These are phyloP conservation scores for Asbolus verrucosus DNA, from an alignment of 1,140 invertebrate genomes.

Conservation along the genomic window DNA sequence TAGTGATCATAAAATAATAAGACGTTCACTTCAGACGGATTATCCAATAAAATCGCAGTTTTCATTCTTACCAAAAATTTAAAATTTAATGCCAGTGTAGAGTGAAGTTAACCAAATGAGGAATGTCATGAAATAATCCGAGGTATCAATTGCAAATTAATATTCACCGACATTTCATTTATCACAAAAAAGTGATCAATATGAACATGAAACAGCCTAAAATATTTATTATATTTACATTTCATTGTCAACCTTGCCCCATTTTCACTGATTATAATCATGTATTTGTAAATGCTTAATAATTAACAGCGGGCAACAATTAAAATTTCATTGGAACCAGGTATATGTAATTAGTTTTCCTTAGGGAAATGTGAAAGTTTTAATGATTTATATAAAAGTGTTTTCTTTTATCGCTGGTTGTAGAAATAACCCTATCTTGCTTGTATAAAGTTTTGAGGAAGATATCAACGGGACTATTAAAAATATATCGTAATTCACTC, in stretches of 20 bases:
- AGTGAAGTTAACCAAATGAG: not conserved
- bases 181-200: constrained; percentile 32
- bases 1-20: too few species aligned
- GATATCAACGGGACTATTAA: constrained; percentile 12
- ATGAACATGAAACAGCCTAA: constrained; percentile 4
- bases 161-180: constrained; percentile 24
- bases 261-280: constrained; percentile 27
- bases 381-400: not conserved
- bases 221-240: constrained; percentile 40
- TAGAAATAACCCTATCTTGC: constrained; percentile 19
- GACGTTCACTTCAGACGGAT: too few species aligned
- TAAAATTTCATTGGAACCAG: constrained; percentile 11
- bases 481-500: constrained; percentile 21
- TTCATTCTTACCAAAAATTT: too few species aligned
- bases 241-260: constrained; percentile 29
- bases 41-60: too few species aligned
- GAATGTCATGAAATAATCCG: constrained; percentile 15
- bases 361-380: constrained; percentile 10
- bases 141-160: constrained; percentile 24
- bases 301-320: constrained; percentile 15
- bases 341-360: constrained; percentile 12
- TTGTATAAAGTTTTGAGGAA: constrained; percentile 22
- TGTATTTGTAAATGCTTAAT: constrained; percentile 23
- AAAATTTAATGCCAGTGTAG: constrained; percentile 5
- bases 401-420: constrained; percentile 4